Evolutionary conservation across 1,140 invertebrate genomes (phyloP).

Genomic region (Drosophila gunungcola): DNA sequence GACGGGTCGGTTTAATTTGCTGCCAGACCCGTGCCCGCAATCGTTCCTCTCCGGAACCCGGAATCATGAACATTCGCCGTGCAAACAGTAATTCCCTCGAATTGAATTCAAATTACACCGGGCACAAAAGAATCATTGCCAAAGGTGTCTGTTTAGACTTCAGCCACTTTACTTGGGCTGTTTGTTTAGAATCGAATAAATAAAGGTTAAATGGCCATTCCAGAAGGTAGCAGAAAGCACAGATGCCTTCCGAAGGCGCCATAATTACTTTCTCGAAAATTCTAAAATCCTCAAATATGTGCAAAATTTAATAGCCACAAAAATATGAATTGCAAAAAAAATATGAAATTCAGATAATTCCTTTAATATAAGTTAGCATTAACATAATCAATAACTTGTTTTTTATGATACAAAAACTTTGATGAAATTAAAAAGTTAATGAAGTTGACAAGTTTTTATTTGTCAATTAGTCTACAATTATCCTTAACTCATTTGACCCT

Average conservation of each 20-base stretch:
- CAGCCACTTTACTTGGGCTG: conserved; percentile 32
- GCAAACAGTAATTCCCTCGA: conserved; percentile 58
- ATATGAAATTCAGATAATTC: not conserved
- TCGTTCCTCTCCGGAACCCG: not conserved
- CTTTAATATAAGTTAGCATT: too few species aligned
- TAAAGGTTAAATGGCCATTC: conserved; percentile 48
- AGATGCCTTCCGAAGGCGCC: conserved; percentile 49
- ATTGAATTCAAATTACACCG: conserved; percentile 66
- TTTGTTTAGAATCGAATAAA: conserved; percentile 72
- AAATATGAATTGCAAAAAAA: not conserved
- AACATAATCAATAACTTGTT: too few species aligned
- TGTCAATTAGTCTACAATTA: too few species aligned
- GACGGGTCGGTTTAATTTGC: not conserved
- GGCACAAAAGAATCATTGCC: conserved; percentile 31
- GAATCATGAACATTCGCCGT: conserved; percentile 40
- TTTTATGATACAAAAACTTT: too few species aligned
- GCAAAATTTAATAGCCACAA: not conserved
- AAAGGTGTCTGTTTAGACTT: conserved; percentile 31
- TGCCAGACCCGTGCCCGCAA: not conserved
- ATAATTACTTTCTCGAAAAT: conserved; percentile 11
- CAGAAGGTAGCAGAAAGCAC: conserved; percentile 15
- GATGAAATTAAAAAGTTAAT: too few species aligned
- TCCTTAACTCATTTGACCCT: too few species aligned
- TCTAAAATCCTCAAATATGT: not conserved
- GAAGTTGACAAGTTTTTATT: too few species aligned